Evolutionary conservation across 1,140 invertebrate genomes (phyloP).

Genomic region (Spodoptera frugiperda): DNA sequence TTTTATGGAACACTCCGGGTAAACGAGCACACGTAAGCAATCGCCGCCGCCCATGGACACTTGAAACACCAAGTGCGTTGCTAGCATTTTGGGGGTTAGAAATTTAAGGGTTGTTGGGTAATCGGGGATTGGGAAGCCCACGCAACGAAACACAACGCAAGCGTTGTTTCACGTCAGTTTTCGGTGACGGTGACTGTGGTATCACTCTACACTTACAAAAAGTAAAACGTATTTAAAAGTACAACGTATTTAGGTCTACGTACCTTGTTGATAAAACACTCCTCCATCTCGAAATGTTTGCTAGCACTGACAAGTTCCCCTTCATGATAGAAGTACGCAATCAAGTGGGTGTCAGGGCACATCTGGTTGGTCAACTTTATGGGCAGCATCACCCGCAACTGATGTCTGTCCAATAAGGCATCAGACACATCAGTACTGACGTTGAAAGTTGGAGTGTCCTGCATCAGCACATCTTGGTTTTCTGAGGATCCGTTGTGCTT

Average conservation of each 20-base stretch:
- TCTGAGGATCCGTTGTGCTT: neutral
- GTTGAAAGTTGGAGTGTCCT: neutral
- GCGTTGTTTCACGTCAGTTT: too few relatives aligned
- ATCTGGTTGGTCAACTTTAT: conserved; percentile 87
- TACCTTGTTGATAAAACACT: conserved; percentile 83
- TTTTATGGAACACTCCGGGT: too few relatives aligned
- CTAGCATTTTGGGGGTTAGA: too few relatives aligned
- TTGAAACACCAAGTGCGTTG: too few relatives aligned
- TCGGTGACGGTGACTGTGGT: too few relatives aligned
- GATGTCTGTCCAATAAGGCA: conserved; percentile 63
- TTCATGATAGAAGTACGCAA: conserved; percentile 90
- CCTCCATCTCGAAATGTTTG: conserved; percentile 80
- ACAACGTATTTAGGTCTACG: conserved; percentile 15
- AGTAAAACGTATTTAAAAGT: too few relatives aligned
- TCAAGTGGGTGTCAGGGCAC: conserved; percentile 88
- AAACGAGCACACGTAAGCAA: too few relatives aligned
- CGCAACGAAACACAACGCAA: too few relatives aligned
- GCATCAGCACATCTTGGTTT: conserved; percentile 7
- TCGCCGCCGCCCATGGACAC: too few relatives aligned
- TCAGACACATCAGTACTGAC: conserved; percentile 49
- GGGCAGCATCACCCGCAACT: conserved; percentile 72
- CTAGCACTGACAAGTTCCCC: conserved; percentile 87
- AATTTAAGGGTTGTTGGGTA: too few relatives aligned
- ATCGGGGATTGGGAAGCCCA: too few relatives aligned
- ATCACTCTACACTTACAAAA: too few relatives aligned